Conservation (phyloP, 2,888 invertebrate genomes). For the Stenotaenia linearis region DNA sequence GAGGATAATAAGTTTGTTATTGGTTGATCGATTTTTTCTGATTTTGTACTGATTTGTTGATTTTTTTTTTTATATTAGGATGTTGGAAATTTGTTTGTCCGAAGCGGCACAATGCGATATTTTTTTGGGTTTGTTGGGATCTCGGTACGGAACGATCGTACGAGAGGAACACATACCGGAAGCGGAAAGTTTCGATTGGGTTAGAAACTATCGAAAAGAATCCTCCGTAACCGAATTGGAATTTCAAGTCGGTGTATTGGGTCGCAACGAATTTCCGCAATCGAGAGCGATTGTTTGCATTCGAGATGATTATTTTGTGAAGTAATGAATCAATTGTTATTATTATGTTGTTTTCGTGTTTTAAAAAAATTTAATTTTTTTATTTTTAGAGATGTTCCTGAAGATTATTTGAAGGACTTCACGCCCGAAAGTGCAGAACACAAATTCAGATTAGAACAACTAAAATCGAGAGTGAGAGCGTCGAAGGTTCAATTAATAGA, state of each 20-base stretch:
- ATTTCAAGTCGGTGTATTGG: slow-evolving; percentile 45
- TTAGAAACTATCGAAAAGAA: slow-evolving; percentile 44
- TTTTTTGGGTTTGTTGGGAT: slow-evolving; percentile 49
- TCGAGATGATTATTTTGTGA: slow-evolving; percentile 42
- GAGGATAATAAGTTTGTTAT: slow-evolving; percentile 42
- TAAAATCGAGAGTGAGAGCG: slow-evolving; percentile 43
- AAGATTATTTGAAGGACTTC: slow-evolving; percentile 42
- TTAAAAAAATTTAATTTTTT: slow-evolving; percentile 10
- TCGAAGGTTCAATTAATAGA: slow-evolving; percentile 45
- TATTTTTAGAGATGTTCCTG: slow-evolving; percentile 43
- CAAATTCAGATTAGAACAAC: slow-evolving; percentile 40
- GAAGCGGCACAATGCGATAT: slow-evolving; percentile 48
- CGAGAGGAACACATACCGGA: slow-evolving; percentile 43
- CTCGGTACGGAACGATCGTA: slow-evolving; percentile 48
- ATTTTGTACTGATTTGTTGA: not conserved
- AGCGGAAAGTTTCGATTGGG: slow-evolving; percentile 45
- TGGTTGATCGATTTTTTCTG: slow-evolving; percentile 1
- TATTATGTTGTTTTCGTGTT: too few relatives aligned
- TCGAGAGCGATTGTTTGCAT: slow-evolving; percentile 48
- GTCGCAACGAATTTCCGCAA: slow-evolving; percentile 38
- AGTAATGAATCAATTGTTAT: slow-evolving; percentile 36
- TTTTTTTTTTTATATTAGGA: slow-evolving; percentile 41
- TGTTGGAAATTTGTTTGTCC: slow-evolving; percentile 47
- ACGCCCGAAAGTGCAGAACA: slow-evolving; percentile 40
- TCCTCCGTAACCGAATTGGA: slow-evolving; percentile 50